Percentiles rank a stretch among this genome's conserved stretches.
Conservation (phyloP, 2,888 invertebrate species). For the Agrotis segetum region DNA sequence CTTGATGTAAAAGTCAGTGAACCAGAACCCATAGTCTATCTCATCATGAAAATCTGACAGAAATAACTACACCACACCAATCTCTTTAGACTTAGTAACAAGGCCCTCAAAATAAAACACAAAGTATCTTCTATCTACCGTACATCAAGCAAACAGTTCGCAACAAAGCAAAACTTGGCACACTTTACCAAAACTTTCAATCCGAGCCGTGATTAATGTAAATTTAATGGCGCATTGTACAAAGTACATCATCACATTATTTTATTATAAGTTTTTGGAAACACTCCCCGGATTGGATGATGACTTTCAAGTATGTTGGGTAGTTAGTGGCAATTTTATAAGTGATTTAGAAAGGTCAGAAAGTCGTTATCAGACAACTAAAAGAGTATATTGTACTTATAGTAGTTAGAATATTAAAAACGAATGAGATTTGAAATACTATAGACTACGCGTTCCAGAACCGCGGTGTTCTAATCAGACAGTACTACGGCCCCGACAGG, state of each 20-base stretch:
- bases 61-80: too few species aligned
- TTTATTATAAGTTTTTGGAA: constrained; percentile 64
- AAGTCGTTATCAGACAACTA: constrained; percentile 8
- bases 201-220: constrained; percentile 72
- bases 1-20: too few species aligned
- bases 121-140: constrained; percentile 24
- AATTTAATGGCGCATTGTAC: constrained; percentile 73
- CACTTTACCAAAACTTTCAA: constrained; percentile 65
- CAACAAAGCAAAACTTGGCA: constrained; percentile 61
- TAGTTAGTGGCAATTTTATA: constrained; percentile 30
- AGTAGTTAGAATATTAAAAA: too few species aligned
- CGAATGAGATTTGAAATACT: too few species aligned
- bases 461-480: too few species aligned
- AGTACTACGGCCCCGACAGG: too few species aligned
- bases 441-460: too few species aligned
- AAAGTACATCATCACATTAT: constrained; percentile 62
- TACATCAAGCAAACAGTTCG: constrained; percentile 45
- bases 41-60: too few species aligned
- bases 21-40: too few species aligned
- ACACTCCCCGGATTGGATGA: constrained; percentile 49
- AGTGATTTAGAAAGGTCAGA: constrained; percentile 35
- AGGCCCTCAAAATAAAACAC: constrained; percentile 18
- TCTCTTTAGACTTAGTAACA: background rate
- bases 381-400: too few species aligned
- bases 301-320: constrained; percentile 48